phyloP scores from a whole-genome alignment of 1,140 invertebrate species.

The Bombus affinis region DNA sequence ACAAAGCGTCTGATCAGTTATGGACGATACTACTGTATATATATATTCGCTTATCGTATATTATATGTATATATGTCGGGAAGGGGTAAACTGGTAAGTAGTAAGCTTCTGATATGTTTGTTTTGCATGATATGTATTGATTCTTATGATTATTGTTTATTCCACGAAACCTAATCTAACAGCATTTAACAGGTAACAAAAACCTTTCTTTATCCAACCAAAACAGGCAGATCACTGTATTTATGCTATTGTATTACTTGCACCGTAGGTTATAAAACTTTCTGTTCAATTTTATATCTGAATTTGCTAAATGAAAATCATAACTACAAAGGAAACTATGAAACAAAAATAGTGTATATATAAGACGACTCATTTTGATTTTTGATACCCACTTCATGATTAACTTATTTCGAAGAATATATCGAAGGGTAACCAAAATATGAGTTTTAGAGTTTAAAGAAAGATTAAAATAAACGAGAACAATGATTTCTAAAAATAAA shows the following conservation, averaged over 20 bases:
- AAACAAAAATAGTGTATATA: not conserved
- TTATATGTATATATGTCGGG: not conserved
- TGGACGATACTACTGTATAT: not conserved
- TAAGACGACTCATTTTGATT: not conserved
- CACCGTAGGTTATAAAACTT: not conserved
- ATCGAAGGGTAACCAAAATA: not conserved
- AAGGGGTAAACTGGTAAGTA: not conserved
- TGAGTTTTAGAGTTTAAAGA: not conserved
- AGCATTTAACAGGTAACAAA: not conserved
- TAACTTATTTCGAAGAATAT: not conserved
- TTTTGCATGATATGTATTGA: slow-evolving; percentile 52
- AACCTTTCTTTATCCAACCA: not conserved
- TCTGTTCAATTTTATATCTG: not conserved
- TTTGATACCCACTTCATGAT: not conserved
- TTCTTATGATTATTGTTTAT: slow-evolving; percentile 1
- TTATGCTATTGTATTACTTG: slow-evolving; percentile 11
- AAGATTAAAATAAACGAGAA: not conserved
- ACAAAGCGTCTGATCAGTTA: not conserved
- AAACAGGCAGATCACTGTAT: not conserved
- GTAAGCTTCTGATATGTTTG: slow-evolving; percentile 45
- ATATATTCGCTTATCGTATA: slow-evolving; percentile 6
- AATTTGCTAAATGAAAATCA: not conserved
- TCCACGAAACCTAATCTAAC: not conserved
- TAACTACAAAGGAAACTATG: not conserved
- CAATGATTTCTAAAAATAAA: not conserved